These are phyloP conservation scores for Anabacerthia variegaticeps DNA, from an alignment of 2,797 vertebrate species.

Conservation along the genomic window DNA sequence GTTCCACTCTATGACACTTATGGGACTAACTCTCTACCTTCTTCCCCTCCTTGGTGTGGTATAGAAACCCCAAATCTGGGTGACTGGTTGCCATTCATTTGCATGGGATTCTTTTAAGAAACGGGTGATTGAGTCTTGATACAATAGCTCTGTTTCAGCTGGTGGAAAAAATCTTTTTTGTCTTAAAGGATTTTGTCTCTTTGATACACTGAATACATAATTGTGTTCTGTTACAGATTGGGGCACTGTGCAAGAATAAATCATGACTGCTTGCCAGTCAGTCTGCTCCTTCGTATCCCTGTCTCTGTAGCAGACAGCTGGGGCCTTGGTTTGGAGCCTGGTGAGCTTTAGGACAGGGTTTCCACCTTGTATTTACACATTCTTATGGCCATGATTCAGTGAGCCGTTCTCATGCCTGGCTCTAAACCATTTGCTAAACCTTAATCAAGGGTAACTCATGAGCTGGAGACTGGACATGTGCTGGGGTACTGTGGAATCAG, in stretches of 20 bases:
- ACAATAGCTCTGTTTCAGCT: neutral
- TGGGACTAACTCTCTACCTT: neutral
- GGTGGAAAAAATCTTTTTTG: neutral
- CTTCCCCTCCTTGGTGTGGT: neutral
- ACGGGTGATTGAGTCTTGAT: fast-evolving
- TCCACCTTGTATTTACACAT: neutral
- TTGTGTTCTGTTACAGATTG: neutral
- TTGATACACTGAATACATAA: neutral
- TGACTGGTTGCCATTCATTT: neutral
- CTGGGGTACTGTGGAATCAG: neutral
- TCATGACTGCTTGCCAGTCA: fast-evolving
- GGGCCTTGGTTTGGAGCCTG: neutral
- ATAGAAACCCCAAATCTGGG: neutral
- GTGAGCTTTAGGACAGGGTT: neutral
- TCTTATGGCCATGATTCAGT: neutral
- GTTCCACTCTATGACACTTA: neutral
- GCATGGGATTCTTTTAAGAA: neutral
- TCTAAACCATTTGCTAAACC: neutral
- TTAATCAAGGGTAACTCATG: neutral
- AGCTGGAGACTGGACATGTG: neutral
- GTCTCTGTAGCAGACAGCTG: neutral
- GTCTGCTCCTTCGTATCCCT: neutral
- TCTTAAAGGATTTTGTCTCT: neutral
- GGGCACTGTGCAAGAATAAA: neutral
- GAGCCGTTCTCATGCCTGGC: fast-evolving